Conservation (phyloP, 2,797 vertebrate species). For the Alcedo quadribrachys region DNA sequence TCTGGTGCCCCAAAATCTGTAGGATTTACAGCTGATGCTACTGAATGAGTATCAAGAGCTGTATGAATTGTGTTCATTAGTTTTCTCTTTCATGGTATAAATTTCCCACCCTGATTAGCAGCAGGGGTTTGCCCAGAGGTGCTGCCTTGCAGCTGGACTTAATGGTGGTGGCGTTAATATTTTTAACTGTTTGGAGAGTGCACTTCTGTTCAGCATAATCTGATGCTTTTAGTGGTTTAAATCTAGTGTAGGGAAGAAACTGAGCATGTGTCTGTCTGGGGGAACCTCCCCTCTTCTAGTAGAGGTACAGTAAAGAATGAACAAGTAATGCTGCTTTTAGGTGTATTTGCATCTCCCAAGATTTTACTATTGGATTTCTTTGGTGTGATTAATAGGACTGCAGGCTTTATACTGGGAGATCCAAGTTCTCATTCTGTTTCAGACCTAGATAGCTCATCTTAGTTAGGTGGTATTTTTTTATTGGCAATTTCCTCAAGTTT, state of each 20-base stretch:
- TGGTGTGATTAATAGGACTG: neutral
- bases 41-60: neutral
- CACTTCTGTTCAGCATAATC: neutral
- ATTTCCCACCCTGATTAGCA: neutral
- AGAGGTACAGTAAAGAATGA: neutral
- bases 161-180: neutral
- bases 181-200: neutral
- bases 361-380: neutral
- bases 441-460: neutral
- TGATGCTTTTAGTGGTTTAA: neutral
- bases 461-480: neutral
- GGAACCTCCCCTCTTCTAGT: neutral
- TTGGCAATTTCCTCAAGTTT: neutral
- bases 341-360: neutral
- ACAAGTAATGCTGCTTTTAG: neutral
- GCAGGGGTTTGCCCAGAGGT: neutral
- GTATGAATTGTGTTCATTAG: neutral
- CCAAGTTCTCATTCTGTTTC: neutral
- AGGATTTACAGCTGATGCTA: neutral
- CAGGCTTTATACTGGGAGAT: neutral
- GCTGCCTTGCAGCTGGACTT: neutral
- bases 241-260: neutral
- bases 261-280: fast-evolving
- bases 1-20: neutral
- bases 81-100: neutral